Evolutionary conservation across 2,113 vertebrate species (phyloP), one percentile per base, ranked within the genome.

Genomic region (Urocolius indicus): DNA sequence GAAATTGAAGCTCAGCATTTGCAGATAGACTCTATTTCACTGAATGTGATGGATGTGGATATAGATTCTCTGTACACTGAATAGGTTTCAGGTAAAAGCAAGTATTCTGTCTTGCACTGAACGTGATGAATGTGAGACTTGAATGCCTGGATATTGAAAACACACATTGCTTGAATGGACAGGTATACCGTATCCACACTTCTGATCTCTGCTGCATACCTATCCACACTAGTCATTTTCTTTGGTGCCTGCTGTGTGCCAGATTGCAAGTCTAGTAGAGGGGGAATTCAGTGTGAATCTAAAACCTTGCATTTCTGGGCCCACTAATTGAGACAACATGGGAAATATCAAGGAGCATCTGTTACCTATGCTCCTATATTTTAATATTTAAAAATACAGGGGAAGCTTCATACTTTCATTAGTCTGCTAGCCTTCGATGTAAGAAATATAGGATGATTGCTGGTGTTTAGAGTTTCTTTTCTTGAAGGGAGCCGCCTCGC

Each of bases 31-130:
- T 93, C 75, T 75, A 7, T 93, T 96, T 93, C 92, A 38, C 38
- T 80, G 89, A 78, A 69, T 23, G 73, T 97, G 95, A 95, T 96
- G 93, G 84, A 96, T 93, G 76, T 91, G 83, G 82, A 46, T 86
- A 85, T 66, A 66, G 93, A 92, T 94, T 94, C 73, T 55, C 61
- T 87, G 76, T 68, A 65, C 45, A 18, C 80, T 81, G 87, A 93
- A 63, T 62, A 65, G 65, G 84, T 67, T 89, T 78, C 93, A 87
- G 85, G 84, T 85, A 96, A 97, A 95, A 92, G 86, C 67, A 79
- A 79, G 61, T 78, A 52, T 94, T 89, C 76, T 94, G 82, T 45
- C 84, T 93, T 81, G 86, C 95, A 75, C 76, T 87, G 92, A 95
- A 87, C 3, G 6, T 93, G 93, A 95, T 92, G 77, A 79, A 92